Evolutionary conservation across 92 coral and sea anemone genomes (phyloP).

Genomic region (Bergia puertoricense): DNA sequence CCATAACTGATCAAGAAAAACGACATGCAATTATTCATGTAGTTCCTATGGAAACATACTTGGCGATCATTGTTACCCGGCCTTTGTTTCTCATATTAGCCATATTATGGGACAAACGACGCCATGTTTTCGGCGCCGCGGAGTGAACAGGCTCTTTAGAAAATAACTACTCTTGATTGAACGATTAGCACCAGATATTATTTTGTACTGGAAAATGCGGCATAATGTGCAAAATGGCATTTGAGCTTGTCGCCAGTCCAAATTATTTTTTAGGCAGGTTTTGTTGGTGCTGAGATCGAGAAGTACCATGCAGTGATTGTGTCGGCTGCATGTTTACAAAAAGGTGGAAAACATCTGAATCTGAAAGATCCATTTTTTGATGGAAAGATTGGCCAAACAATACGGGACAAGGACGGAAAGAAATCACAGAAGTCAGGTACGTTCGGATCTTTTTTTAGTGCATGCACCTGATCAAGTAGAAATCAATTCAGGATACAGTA

Average conservation of each 20-base stretch:
- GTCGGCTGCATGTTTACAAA: neutral
- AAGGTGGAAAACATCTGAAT: neutral
- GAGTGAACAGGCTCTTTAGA: slow-evolving; percentile 16
- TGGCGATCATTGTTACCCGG: slow-evolving; percentile 8
- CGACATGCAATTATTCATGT: neutral
- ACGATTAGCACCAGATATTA: slow-evolving; percentile 22
- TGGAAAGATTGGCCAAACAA: slow-evolving; percentile 32
- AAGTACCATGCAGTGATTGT: neutral
- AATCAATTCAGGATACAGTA: neutral
- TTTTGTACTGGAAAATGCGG: neutral
- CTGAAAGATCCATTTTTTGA: neutral
- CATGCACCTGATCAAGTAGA: neutral
- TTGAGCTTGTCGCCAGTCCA: neutral
- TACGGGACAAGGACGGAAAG: slow-evolving; percentile 14
- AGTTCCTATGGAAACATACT: slow-evolving; percentile 47
- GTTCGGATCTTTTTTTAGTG: neutral
- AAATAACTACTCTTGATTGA: slow-evolving; percentile 32
- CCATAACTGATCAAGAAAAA: too few species aligned
- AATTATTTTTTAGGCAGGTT: neutral
- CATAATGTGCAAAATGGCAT: neutral
- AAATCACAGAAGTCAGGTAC: slow-evolving; percentile 24
- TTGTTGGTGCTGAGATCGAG: neutral
- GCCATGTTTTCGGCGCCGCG: slow-evolving; percentile 23
- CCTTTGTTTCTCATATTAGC: slow-evolving; percentile 8
- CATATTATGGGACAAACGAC: slow-evolving; percentile 31